Base-by-base conservation (phyloP, 2,888 invertebrate species). In the Andrena camellia region DNA sequence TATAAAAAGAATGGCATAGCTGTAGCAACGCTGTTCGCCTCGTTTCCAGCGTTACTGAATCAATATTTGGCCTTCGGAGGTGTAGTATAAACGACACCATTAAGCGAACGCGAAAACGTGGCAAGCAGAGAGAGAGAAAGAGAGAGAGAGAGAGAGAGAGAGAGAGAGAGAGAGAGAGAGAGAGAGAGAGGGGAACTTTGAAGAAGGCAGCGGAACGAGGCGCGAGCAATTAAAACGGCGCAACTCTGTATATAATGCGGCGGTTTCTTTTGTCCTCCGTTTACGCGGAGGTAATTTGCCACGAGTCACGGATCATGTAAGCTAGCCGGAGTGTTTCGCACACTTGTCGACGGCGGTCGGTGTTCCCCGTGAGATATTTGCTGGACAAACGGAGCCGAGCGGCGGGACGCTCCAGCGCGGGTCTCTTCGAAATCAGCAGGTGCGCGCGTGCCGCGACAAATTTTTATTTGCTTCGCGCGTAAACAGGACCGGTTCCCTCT, bases 391-490 rank as follows among this genome's bases (percentile, higher is more conserved):
- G 67, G 17, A 48, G 17, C 54, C 48, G 23, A 26, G 20, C 57
- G 8, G 2, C n/a, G n/a, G 35, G 10, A 7, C 6, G 23, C 6
- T 17, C 10, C 57, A 5, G 57, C 23, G 23, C 26, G n/a, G 0
- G 60, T 31, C n/a, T 8, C n/a, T 3, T n/a, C n/a, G 60, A 7
- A 35, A 42, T 23, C n/a, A 42, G 7, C 60, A 7, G 35, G 20
- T 8, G 26, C 23, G 59, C 80, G 48, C 64, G 80, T 73, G 80
- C 42, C 80, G 29, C 20, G 68, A 35, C 50, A 29, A 68, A 64
- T 81, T 81, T 81, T 81, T 81, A 72, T 81, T 81, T 81, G 79
- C 79, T 72, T 23, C 10, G 35, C 13, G 50, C 60, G 54, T 50
- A 77, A 81, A 69, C 60, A 75, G 48, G 72, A 59, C 60, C 69